Conservation (phyloP, 1,140 invertebrate genomes). For the Artemia franciscana region DNA sequence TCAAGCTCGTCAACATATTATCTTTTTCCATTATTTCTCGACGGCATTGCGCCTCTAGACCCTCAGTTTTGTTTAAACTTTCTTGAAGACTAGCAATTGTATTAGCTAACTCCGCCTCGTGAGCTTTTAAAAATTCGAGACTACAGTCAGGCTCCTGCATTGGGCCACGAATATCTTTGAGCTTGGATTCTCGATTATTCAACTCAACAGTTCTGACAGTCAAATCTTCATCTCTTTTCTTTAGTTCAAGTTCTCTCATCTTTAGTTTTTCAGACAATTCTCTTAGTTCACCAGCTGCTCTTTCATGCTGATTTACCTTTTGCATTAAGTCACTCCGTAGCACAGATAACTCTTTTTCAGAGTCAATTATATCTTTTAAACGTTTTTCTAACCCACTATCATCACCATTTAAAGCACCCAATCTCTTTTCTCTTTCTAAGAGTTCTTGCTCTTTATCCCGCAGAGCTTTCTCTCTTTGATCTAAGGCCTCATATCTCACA, state of each 20-base stretch:
- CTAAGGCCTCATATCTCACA: not conserved
- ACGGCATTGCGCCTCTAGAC: too few relatives aligned
- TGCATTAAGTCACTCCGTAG: not conserved
- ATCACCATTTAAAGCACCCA: not conserved
- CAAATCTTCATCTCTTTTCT: not conserved
- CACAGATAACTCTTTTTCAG: not conserved
- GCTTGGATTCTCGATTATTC: not conserved
- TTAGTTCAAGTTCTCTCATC: not conserved
- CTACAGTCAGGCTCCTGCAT: too few relatives aligned
- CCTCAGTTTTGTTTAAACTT: too few relatives aligned
- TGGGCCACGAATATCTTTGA: not conserved
- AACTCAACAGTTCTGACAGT: not conserved
- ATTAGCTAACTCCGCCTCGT: too few relatives aligned
- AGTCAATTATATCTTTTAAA: not conserved
- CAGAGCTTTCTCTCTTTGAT: not conserved
- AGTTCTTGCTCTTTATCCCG: not conserved
- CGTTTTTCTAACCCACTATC: not conserved
- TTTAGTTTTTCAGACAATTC: not conserved
- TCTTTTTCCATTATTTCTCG: too few relatives aligned
- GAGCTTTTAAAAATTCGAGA: too few relatives aligned
- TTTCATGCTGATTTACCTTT: not conserved
- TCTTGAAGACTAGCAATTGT: too few relatives aligned
- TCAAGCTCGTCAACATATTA: too few relatives aligned
- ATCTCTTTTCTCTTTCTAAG: not conserved
- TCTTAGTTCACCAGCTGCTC: not conserved